Evolutionary conservation across 2,113 vertebrate genomes (phyloP).

Genomic region (Callionymus lyra): DNA sequence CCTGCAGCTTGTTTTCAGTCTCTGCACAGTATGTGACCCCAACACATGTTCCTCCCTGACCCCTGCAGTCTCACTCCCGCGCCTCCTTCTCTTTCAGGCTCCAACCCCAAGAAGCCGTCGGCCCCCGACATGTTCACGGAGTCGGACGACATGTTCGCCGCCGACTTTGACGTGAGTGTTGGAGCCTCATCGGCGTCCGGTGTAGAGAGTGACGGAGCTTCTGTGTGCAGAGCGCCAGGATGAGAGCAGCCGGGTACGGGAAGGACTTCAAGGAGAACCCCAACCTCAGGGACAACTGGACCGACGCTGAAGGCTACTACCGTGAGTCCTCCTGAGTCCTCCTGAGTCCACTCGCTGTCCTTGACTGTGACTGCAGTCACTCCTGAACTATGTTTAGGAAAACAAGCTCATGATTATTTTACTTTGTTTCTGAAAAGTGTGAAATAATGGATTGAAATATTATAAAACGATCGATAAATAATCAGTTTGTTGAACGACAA

Average conservation of each 20-base stretch:
- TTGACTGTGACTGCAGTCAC: too few species aligned
- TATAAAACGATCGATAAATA: too few species aligned
- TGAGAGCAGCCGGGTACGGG: constrained; percentile 89
- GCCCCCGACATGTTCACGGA: constrained; percentile 98
- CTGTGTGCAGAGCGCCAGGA: constrained; percentile 79
- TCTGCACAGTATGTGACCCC: constrained; percentile 63
- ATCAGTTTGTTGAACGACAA: too few species aligned
- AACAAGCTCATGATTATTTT: too few species aligned
- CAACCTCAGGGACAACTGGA: constrained; percentile 99
- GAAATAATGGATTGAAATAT: too few species aligned
- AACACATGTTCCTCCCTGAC: constrained; percentile 43
- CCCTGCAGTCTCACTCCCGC: constrained; percentile 5
- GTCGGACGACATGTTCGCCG: constrained; percentile 97
- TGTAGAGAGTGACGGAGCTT: background rate
- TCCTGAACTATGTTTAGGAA: too few species aligned
- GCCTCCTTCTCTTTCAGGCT: constrained; percentile 59
- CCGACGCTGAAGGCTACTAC: constrained; percentile 96
- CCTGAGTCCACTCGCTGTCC: background rate
- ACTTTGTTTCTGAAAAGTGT: too few species aligned
- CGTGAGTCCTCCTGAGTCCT: constrained; percentile 69
- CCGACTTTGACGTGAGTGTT: constrained; percentile 84
- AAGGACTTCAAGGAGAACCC: constrained; percentile 99
- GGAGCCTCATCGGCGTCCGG: too few species aligned
- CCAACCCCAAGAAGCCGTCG: constrained; percentile 85
- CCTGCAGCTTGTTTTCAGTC: constrained; percentile 59